Conservation (phyloP, 2,797 vertebrate genomes). For the Pangasius krempfi region DNA sequence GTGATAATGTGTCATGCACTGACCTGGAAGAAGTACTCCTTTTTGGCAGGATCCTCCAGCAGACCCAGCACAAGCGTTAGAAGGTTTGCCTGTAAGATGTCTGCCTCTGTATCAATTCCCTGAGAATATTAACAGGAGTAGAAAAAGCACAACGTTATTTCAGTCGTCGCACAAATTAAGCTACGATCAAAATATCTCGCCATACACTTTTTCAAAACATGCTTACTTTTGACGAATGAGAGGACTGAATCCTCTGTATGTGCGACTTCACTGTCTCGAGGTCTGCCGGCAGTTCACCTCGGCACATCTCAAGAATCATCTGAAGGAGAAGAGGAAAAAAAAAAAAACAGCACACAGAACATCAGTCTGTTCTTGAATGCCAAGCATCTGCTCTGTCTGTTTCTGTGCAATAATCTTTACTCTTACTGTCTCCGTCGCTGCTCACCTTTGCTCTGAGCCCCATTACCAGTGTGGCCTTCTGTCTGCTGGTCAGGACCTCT, state of each 20-base stretch:
- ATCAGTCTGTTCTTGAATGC: not conserved
- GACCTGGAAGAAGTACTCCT: conserved; percentile 59
- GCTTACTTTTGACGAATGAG: conserved; percentile 51
- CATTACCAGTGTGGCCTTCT: conserved; percentile 69
- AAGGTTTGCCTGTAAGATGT: conserved; percentile 55
- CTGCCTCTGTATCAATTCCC: conserved; percentile 55
- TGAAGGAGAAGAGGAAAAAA: not conserved
- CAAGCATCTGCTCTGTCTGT: too few relatives aligned
- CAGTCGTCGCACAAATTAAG: not conserved
- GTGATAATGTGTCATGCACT: conserved; percentile 4
- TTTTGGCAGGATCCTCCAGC: conserved; percentile 56
- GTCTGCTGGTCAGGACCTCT: conserved; percentile 66
- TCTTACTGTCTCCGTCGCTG: not conserved
- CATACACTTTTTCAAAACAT: not conserved
- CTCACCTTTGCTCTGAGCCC: conserved; percentile 72
- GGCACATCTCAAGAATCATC: conserved; percentile 61
- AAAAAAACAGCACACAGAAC: not conserved
- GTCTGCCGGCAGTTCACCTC: conserved; percentile 55
- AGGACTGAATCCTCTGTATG: conserved; percentile 49
- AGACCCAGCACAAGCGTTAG: conserved; percentile 54
- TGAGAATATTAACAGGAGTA: conserved; percentile 2
- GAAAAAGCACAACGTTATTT: not conserved
- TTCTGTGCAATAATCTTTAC: not conserved
- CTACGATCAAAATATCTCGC: not conserved
- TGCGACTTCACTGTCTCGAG: conserved; percentile 55